Evolutionary conservation across 2,113 vertebrate genomes (phyloP), one percentile per base, ranked within the genome.

Genomic region (Cephalopterus ornatus): DNA sequence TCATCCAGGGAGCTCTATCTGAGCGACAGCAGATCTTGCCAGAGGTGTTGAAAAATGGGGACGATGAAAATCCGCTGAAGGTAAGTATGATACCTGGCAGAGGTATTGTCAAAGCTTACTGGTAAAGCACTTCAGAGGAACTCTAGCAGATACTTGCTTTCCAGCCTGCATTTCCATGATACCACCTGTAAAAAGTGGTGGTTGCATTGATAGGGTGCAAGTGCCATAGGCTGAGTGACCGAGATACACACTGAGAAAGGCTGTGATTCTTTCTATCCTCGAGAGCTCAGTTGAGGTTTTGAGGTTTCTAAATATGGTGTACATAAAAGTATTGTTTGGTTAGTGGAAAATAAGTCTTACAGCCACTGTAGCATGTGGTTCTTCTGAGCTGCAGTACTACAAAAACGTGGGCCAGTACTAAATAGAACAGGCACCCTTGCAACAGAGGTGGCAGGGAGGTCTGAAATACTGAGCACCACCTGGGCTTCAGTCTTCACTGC

Each of bases 1-100:
- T 92, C 49, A 55, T 66, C 12, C 98, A 99, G 98, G 97, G 98
- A 32, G 98, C 98, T 33, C 94, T 98, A 46, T 97, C 99, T 30
- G 99, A 99, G 63, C 98, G 99, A 63, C 98, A 98, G 22, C 97
- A 97, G 96, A 98, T 99, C 41, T 97, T 99, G 80, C 98, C 98
- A 8, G 99, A 99, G 78, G 73, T 98, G 70, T 92, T 97, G 41
- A 99, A 98, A 81, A 97, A 95, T 1, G 97, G 98, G 5, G 99
- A 99, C 4, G 99, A 99, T 87, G 99, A 99, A 78, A 98, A 98
- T 78, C 98, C 98, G 0, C 96, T 98, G 58, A 98, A 98, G 91
- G 98, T 98, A 89, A 97, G 97, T 61, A 2, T 39, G 66, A 8
- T 23, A 16, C 23, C 12, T 7, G 41, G 17, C 39, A n/a, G 23